A percentile compares a stretch with the other conserved stretches of the same genome.
Evolutionary conservation across 23 tunicate genomes (phyloP).

Genomic region (Halocynthia roretzi): DNA sequence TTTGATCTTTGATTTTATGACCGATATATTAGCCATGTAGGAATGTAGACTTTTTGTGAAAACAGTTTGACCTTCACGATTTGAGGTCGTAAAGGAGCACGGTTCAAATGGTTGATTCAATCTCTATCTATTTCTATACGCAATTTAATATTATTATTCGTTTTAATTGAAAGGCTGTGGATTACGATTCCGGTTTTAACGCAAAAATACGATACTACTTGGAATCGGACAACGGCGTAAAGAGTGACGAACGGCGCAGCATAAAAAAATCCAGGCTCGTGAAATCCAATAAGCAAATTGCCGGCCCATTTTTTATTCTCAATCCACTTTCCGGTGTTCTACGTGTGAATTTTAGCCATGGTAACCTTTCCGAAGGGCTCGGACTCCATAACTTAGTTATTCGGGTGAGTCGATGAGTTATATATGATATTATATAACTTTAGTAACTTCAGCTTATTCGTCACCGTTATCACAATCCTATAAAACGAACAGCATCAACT

Average conservation of each 20-base stretch:
- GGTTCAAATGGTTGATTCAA: not conserved
- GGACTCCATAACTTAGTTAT: constrained; percentile 30
- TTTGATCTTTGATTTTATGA: too few species aligned
- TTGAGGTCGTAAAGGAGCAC: not conserved
- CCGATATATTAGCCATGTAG: too few species aligned
- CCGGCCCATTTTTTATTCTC: constrained; percentile 28
- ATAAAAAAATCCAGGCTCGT: not conserved
- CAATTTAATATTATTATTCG: too few species aligned
- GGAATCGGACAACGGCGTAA: constrained; percentile 8
- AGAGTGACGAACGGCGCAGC: not conserved
- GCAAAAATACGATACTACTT: constrained; percentile 22
- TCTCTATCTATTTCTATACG: not conserved
- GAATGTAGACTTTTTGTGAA: too few species aligned
- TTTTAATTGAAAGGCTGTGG: constrained; percentile 37
- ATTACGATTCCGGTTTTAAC: constrained; percentile 43
- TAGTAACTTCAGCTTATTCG: not conserved
- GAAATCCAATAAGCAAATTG: not conserved
- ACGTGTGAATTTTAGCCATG: constrained; percentile 41
- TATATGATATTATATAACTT: not conserved
- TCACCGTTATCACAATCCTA: not conserved
- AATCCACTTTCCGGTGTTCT: constrained; percentile 46
- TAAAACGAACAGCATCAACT: not conserved
- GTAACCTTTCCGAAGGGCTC: constrained; percentile 19
- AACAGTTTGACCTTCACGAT: too few species aligned
- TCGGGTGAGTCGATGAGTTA: constrained; percentile 32